phyloP scores from a whole-genome alignment of 2,888 invertebrate species.

The Drosophila anceps region DNA sequence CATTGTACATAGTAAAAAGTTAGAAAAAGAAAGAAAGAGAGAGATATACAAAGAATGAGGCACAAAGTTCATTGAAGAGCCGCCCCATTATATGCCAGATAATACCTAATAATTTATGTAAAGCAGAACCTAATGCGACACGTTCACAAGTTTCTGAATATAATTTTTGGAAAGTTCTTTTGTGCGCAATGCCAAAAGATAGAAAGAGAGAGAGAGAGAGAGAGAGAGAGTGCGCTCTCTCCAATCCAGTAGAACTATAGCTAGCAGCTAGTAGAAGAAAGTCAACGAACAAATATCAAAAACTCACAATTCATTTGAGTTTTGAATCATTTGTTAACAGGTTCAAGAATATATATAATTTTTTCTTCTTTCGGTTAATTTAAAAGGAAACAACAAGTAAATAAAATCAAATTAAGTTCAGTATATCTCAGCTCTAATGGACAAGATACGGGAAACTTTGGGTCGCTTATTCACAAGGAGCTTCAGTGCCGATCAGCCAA shows the following conservation, averaged over 20 bases:
- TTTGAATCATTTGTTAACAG: conserved; percentile 15
- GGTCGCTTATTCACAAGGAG: not conserved
- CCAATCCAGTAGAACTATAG: conserved; percentile 4
- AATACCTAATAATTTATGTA: conserved; percentile 62
- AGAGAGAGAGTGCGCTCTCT: not conserved
- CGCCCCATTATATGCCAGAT: conserved; percentile 26
- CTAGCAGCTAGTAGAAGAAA: not conserved
- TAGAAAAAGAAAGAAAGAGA: not conserved
- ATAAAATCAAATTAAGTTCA: conserved; percentile 10
- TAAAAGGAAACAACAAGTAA: not conserved
- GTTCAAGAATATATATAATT: not conserved
- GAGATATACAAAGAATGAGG: not conserved
- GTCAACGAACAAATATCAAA: not conserved
- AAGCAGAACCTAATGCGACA: conserved; percentile 32
- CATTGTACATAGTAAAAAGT: not conserved
- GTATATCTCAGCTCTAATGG: conserved; percentile 27
- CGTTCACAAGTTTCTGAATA: conserved; percentile 42
- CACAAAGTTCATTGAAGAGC: conserved; percentile 27
- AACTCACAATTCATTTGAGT: conserved; percentile 19
- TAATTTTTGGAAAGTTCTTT: conserved; percentile 55
- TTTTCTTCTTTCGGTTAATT: conserved; percentile 11
- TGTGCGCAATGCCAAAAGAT: conserved; percentile 17
- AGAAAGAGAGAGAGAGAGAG: conserved; percentile 4
- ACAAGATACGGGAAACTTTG: conserved; percentile 33
- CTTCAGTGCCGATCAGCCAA: not conserved